Evolutionary conservation across 2,888 invertebrate genomes (phyloP).

Genomic region (Heliconius aoede): DNA sequence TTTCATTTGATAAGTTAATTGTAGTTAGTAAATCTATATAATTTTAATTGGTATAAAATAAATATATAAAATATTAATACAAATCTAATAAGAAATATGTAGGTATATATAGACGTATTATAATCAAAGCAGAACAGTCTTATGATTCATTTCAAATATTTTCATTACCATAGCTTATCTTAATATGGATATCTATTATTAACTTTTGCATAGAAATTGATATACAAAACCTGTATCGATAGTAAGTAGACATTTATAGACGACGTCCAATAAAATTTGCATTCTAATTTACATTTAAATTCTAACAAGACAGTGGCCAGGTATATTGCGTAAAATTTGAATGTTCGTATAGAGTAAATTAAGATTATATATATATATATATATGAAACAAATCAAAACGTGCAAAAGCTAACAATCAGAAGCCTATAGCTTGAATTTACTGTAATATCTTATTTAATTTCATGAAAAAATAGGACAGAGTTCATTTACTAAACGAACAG

Average conservation of each 20-base stretch:
- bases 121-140: neutral
- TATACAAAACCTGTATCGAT: neutral
- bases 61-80: neutral
- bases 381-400: neutral
- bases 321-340: neutral
- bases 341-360: neutral
- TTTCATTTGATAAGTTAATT: no score
- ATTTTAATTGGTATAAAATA: neutral
- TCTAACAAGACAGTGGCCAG: neutral
- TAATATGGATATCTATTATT: neutral
- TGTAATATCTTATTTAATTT: neutral
- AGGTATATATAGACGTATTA: neutral
- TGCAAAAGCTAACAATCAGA: neutral
- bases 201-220: neutral
- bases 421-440: neutral
- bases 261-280: neutral
- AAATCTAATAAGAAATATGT: neutral
- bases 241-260: neutral
- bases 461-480: neutral
- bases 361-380: no score
- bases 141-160: neutral
- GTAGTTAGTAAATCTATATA: neutral
- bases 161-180: neutral
- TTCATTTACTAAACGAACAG: no score
- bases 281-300: slow-evolving; percentile 14